Conservation (phyloP, 1,140 invertebrate species). For the Dolichoris vasculosae region DNA sequence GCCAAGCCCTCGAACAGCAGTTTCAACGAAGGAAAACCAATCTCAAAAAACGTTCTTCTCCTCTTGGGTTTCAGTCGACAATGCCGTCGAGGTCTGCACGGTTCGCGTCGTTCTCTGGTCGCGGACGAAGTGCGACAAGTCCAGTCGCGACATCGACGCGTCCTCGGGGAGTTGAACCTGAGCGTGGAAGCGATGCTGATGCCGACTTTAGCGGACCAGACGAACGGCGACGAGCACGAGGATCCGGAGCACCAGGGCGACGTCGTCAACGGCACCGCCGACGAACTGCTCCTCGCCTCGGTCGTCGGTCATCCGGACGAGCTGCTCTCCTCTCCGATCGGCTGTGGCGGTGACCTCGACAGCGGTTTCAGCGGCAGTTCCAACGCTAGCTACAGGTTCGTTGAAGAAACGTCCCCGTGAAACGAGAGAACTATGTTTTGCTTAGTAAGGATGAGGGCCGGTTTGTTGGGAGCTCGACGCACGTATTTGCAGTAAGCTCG, state of each 20-base stretch:
- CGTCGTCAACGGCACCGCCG: slow-evolving; percentile 74
- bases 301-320: slow-evolving; percentile 84
- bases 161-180: slow-evolving; percentile 89
- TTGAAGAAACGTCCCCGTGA: neutral
- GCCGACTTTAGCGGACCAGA: slow-evolving; percentile 76
- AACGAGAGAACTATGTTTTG: neutral
- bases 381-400: slow-evolving; percentile 82
- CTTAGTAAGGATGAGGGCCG: neutral
- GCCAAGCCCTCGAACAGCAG: no score
- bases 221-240: slow-evolving; percentile 69
- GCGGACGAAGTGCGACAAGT: slow-evolving; percentile 88
- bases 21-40: no score
- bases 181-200: slow-evolving; percentile 92
- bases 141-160: slow-evolving; percentile 84
- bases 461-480: neutral
- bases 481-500: neutral
- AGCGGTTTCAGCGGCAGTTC: slow-evolving; percentile 72
- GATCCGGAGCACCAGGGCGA: slow-evolving; percentile 66
- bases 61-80: slow-evolving; percentile 62
- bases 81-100: slow-evolving; percentile 66
- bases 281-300: slow-evolving; percentile 77
- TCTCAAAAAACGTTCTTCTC: no score
- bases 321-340: slow-evolving; percentile 80
- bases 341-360: slow-evolving; percentile 76
- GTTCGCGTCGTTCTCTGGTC: slow-evolving; percentile 76